phyloP scores from a whole-genome alignment of 2,888 invertebrate species.

The Andrena marginata region DNA sequence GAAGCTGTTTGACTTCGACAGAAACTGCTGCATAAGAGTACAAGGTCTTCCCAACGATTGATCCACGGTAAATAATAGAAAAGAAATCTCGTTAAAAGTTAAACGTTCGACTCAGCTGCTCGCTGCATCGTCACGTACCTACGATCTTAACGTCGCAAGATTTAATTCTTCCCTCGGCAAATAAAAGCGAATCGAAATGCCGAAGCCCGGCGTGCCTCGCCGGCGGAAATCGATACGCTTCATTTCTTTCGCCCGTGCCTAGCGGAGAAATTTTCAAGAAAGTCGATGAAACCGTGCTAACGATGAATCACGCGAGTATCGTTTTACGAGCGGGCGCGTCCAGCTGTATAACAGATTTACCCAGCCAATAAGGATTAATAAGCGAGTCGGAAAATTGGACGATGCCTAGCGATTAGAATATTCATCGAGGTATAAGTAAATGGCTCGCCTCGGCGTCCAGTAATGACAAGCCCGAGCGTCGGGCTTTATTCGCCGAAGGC shows the following conservation, averaged over 20 bases:
- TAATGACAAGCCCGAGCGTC: background rate
- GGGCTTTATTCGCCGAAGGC: background rate
- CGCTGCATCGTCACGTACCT: background rate
- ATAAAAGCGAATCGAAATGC: no score
- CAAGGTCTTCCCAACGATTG: background rate
- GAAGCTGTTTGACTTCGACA: background rate
- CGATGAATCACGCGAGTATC: constrained; percentile 31
- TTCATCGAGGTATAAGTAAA: constrained; percentile 16
- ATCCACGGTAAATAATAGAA: no score
- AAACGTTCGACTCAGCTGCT: no score
- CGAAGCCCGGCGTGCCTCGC: background rate
- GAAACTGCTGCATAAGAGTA: background rate
- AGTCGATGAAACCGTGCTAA: constrained; percentile 36
- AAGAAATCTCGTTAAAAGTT: no score
- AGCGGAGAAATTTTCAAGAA: constrained; percentile 42
- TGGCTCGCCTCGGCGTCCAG: background rate
- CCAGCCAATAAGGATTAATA: constrained; percentile 14
- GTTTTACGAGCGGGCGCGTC: constrained; percentile 15
- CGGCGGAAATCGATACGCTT: background rate
- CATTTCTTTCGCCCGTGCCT: constrained; percentile 10
- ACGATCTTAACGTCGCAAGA: background rate
- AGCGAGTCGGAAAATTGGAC: constrained; percentile 29
- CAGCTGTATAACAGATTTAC: constrained; percentile 11
- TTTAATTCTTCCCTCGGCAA: no score
- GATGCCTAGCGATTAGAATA: constrained; percentile 20